These are phyloP conservation scores for Ceratitis capitata DNA, from an alignment of 1,140 invertebrate genomes.

Conservation along the genomic window DNA sequence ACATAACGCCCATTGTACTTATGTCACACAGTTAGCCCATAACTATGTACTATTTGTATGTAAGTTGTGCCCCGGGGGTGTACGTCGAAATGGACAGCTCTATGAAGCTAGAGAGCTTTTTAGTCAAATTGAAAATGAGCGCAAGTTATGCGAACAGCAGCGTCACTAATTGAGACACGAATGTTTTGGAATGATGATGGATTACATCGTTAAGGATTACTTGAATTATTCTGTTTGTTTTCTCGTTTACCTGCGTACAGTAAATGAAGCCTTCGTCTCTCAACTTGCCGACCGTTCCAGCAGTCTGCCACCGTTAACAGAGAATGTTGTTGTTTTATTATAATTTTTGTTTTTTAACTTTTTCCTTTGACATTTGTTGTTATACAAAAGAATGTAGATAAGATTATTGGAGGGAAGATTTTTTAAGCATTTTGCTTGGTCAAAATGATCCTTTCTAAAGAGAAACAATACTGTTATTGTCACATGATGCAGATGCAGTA, in stretches of 20 bases:
- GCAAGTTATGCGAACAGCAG: conserved; percentile 31
- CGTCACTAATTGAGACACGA: conserved; percentile 37
- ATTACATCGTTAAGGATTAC: conserved; percentile 37
- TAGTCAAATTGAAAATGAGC: conserved; percentile 34
- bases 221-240: conserved; percentile 32
- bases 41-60: no score
- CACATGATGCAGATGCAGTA: not conserved
- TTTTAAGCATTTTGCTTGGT: not conserved
- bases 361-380: not conserved
- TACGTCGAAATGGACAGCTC: not conserved
- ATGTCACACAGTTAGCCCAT: not conserved
- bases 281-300: no score
- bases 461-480: no score
- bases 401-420: conserved; percentile 2
- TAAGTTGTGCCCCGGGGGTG: not conserved
- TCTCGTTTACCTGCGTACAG: not conserved
- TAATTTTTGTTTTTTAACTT: not conserved
- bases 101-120: not conserved
- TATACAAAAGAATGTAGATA: conserved; percentile 13
- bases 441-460: not conserved
- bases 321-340: not conserved
- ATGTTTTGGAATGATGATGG: conserved; percentile 27
- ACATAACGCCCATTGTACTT: no score
- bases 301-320: not conserved
- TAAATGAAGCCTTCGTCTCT: not conserved